Percentiles rank a stretch among this genome's conserved stretches.
Evolutionary conservation across 2,888 invertebrate genomes (phyloP).

Genomic region (Plebejus argus): DNA sequence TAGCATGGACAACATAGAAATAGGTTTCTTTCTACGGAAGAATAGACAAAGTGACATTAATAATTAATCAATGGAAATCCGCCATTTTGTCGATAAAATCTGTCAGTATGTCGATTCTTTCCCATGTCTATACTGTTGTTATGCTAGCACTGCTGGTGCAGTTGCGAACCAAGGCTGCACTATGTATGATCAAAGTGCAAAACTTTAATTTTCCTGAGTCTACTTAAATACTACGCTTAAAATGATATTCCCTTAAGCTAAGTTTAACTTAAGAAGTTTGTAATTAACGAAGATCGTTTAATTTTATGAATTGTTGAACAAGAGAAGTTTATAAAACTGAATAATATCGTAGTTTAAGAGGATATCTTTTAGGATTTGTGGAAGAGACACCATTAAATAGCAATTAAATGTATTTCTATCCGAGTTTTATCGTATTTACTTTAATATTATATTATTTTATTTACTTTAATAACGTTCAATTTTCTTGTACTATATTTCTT

Average conservation of each 20-base stretch:
- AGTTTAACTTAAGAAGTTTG: neutral
- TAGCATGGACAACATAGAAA: too few species aligned
- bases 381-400: neutral
- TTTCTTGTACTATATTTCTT: too few species aligned
- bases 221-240: neutral
- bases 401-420: neutral
- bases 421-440: neutral
- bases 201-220: neutral
- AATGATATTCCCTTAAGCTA: neutral
- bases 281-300: neutral
- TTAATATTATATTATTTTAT: too few species aligned
- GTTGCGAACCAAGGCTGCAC: too few species aligned
- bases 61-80: too few species aligned
- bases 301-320: conserved; percentile 2
- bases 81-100: too few species aligned
- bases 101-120: too few species aligned
- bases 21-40: too few species aligned
- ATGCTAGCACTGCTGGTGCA: too few species aligned
- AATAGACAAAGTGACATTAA: too few species aligned
- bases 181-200: neutral
- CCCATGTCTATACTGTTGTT: too few species aligned
- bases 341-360: neutral
- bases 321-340: neutral
- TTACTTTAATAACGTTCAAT: neutral
- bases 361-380: neutral